Conservation (phyloP, 1,140 invertebrate species). For the Halotydeus destructor region DNA sequence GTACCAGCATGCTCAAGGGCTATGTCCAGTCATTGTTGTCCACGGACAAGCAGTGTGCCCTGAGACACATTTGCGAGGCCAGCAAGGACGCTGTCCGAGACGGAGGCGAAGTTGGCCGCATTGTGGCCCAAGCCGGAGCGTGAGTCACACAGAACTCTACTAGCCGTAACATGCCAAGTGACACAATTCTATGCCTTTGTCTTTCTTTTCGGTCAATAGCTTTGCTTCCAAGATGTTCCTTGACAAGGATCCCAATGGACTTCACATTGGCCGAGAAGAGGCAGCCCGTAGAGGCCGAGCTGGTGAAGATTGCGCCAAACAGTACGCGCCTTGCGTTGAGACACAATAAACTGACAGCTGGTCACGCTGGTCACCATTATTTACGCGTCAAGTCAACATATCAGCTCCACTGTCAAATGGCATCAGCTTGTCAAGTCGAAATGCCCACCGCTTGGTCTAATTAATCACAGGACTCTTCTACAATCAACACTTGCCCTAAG, state of each 20-base stretch:
- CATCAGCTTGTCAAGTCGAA: too few species aligned
- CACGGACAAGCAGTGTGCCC: conserved; percentile 52
- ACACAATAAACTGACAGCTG: conserved; percentile 3
- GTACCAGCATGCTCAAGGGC: conserved; percentile 30
- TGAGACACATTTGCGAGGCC: conserved; percentile 64
- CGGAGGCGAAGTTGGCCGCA: conserved; percentile 48
- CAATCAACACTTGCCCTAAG: too few species aligned
- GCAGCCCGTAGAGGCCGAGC: conserved; percentile 56
- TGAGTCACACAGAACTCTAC: conserved; percentile 32
- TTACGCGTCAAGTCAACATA: too few species aligned
- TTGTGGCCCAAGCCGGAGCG: conserved; percentile 81
- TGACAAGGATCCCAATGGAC: not conserved
- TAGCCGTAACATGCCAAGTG: not conserved
- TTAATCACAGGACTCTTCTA: too few species aligned
- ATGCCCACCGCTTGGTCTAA: too few species aligned
- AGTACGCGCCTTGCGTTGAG: conserved; percentile 1
- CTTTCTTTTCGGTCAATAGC: conserved; percentile 2
- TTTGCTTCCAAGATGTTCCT: not conserved
- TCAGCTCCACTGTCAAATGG: too few species aligned
- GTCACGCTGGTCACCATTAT: too few species aligned
- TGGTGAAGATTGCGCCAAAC: conserved; percentile 44
- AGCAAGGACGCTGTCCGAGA: conserved; percentile 63
- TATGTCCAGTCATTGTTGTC: conserved; percentile 60
- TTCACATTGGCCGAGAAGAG: conserved; percentile 24
- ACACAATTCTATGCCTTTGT: not conserved